Base-by-base conservation (phyloP, 92 coral and sea anemone genomes). In the Palythoa grandiflora region DNA sequence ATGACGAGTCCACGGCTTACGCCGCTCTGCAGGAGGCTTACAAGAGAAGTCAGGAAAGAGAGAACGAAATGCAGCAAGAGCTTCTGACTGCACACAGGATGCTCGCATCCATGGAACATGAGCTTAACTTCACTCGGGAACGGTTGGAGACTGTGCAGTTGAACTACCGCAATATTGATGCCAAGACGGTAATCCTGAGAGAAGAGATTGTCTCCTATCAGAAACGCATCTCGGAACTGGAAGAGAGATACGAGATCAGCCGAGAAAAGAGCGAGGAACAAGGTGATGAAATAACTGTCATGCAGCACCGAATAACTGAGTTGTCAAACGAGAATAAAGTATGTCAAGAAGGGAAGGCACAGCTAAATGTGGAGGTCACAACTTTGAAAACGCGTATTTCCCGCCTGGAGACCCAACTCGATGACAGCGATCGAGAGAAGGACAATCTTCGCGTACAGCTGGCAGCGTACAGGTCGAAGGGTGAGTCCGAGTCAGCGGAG, bases 21-120 rank as follows among this genome's bases (percentile, higher is more conserved):
- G 91, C 94, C 61, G 96, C 93, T 73, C 92, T 97, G 53, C 94
- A 93, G 66, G 96, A 97, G 55, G 99, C 99, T 17, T 92, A 95
- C 87, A 95, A 90, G 88, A 92, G 98, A 79, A 93, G 98, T 68
- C 99, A 97, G 87, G 98, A 95, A 54, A 94, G 99, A 8, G 98
- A 97, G 93, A 97, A 94, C 77, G 99, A 97, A 15, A 79, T 97
- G 68, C 98, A 95, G 51, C 94, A 87, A 61, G 99, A 97, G 79
- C 95, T 97, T 40, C 73, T 97, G 87, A 89, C 87, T 50, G 96
- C 97, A 28, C 95, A 95, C 89, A 97, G 92, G 92, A 89, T 90
- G 85, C 93, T 92, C 47, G 96, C 97, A 19, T 84, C 87, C 38
- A 63, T 97, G 88, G 98, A 95, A 63, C 88, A 97, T 68, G 98